Conservation (phyloP, 2,113 vertebrate species). For the Phalacrocorax aristotelis region DNA sequence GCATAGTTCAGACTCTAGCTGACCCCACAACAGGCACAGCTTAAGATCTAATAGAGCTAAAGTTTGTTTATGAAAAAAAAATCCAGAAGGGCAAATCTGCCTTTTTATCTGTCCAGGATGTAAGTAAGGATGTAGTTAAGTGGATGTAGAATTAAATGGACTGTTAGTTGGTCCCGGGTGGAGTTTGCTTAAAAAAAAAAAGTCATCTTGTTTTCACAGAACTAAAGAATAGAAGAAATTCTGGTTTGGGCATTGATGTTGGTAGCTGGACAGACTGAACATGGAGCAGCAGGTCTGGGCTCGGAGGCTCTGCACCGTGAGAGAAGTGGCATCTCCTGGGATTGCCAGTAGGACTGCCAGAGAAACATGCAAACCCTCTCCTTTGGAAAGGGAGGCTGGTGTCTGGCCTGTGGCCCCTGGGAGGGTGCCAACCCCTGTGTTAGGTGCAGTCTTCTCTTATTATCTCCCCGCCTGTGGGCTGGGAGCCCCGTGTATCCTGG, state of each 20-base stretch:
- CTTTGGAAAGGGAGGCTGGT: not conserved
- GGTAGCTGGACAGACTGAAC: not conserved
- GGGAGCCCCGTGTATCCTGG: not conserved
- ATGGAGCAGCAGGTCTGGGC: not conserved
- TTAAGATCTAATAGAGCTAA: not conserved
- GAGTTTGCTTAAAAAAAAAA: not conserved
- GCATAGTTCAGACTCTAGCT: not conserved
- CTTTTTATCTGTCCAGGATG: not conserved
- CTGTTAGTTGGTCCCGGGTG: not conserved
- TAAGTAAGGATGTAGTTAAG: not conserved
- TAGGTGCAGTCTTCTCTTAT: not conserved
- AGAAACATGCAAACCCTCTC: not conserved
- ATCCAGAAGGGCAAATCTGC: not conserved
- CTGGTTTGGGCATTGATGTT: not conserved
- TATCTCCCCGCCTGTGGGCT: not conserved
- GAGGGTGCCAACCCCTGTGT: not conserved
- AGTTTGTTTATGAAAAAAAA: not conserved
- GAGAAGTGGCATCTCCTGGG: not conserved
- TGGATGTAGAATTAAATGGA: not conserved
- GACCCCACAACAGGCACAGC: not conserved
- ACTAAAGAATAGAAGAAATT: not conserved
- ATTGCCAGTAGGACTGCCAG: not conserved
- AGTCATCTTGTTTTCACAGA: not conserved
- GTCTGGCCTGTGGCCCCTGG: not conserved
- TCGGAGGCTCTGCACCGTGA: fast-evolving